phyloP scores from a whole-genome alignment of 1,140 invertebrate species.

The Diorhabda carinulata region DNA sequence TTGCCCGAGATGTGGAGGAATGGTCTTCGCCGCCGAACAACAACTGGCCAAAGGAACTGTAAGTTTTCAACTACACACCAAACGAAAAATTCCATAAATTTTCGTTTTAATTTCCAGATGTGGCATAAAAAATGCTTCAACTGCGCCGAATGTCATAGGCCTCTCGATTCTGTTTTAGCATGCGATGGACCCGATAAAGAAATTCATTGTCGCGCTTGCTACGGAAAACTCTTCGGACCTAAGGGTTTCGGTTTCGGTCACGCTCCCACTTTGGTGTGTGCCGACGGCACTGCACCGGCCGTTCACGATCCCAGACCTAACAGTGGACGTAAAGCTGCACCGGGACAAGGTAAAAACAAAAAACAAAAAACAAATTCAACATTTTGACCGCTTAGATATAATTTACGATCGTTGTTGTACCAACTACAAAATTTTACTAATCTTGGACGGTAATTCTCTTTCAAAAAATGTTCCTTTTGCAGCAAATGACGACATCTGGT shows the following conservation, averaged over 20 bases:
- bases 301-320: constrained; percentile 58
- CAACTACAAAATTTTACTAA: too few species aligned
- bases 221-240: constrained; percentile 84
- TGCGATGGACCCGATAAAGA: constrained; percentile 87
- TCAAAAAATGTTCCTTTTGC: too few species aligned
- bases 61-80: constrained; percentile 60
- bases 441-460: too few species aligned
- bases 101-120: constrained; percentile 56
- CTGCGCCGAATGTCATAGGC: constrained; percentile 87
- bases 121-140: constrained; percentile 95
- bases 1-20: constrained; percentile 86
- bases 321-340: constrained; percentile 55
- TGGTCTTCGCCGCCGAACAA: constrained; percentile 91
- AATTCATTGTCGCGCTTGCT: constrained; percentile 84
- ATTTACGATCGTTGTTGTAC: too few species aligned
- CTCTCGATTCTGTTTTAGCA: constrained; percentile 87
- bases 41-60: constrained; percentile 87
- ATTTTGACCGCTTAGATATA: too few species aligned
- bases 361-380: too few species aligned
- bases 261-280: constrained; percentile 76
- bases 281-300: constrained; percentile 65
- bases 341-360: constrained; percentile 59
- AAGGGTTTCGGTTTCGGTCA: constrained; percentile 89
- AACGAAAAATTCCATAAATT: constrained; percentile 78
- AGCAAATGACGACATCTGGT: too few species aligned